Evolutionary conservation across 2,113 vertebrate genomes (phyloP).

Genomic region (Odontophorus gujanensis): DNA sequence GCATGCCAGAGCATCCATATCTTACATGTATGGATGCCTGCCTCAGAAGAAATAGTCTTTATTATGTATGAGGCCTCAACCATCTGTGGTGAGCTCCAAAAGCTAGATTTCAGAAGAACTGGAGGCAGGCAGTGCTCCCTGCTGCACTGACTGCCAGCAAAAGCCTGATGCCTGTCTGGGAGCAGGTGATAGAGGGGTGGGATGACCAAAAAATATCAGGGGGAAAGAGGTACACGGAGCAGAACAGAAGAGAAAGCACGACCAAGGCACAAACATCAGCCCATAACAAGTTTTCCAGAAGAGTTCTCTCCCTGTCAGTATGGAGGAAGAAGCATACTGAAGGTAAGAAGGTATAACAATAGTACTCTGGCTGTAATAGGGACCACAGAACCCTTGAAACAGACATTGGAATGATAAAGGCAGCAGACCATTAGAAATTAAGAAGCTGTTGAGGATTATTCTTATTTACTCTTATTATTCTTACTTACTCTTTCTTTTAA

Average conservation of each 20-base stretch:
- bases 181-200: background rate
- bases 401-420: background rate
- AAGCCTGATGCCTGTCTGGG: background rate
- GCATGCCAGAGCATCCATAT: slow-evolving; percentile 37
- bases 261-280: background rate
- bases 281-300: background rate
- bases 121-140: background rate
- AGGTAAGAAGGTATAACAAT: background rate
- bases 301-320: background rate
- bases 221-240: background rate
- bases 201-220: background rate
- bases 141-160: background rate
- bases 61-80: slow-evolving; percentile 56
- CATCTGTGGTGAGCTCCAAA: slow-evolving; percentile 18
- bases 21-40: slow-evolving; percentile 9
- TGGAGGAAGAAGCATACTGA: background rate
- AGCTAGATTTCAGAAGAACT: background rate
- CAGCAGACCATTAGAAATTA: background rate
- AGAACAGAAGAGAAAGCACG: background rate
- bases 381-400: background rate
- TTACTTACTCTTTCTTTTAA: background rate
- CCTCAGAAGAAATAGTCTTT: background rate
- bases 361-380: background rate
- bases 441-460: background rate
- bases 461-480: background rate